Evolutionary conservation across 2,113 vertebrate genomes (phyloP).

Genomic region (Hystrix brachyura): DNA sequence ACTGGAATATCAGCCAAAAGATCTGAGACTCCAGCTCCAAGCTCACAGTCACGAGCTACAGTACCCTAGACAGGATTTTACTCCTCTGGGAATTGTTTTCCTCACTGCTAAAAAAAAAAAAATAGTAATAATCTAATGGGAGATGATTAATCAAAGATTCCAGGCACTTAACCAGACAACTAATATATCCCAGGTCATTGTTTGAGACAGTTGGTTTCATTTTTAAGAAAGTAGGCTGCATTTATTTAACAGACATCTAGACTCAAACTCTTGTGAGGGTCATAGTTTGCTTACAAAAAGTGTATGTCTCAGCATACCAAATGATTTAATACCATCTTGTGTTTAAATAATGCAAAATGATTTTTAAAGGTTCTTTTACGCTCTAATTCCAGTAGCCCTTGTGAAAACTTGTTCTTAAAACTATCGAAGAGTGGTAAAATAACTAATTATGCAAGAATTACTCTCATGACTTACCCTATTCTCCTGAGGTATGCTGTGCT

Average conservation of each 20-base stretch:
- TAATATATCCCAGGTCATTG: not conserved
- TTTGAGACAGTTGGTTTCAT: not conserved
- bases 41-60: not conserved
- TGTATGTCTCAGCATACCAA: not conserved
- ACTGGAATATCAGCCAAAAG: not conserved
- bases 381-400: constrained; percentile 1
- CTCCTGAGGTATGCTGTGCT: constrained; percentile 66
- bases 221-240: not conserved
- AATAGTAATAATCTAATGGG: not conserved
- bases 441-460: constrained; percentile 74
- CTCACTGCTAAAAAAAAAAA: not conserved
- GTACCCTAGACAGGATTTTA: not conserved
- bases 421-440: constrained; percentile 70
- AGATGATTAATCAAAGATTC: not conserved
- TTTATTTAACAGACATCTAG: constrained; percentile 28
- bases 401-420: constrained; percentile 63
- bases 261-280: not conserved
- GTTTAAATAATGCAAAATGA: constrained; percentile 20
- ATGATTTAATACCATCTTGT: not conserved
- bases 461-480: constrained; percentile 71
- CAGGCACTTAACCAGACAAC: not conserved
- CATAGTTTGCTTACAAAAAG: constrained; percentile 30
- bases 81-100: not conserved
- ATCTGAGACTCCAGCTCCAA: too few relatives aligned
- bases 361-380: constrained; percentile 15